These are phyloP conservation scores for Microcebus tavaratra DNA, from an alignment of 2,113 vertebrate species.

Conservation along the genomic window DNA sequence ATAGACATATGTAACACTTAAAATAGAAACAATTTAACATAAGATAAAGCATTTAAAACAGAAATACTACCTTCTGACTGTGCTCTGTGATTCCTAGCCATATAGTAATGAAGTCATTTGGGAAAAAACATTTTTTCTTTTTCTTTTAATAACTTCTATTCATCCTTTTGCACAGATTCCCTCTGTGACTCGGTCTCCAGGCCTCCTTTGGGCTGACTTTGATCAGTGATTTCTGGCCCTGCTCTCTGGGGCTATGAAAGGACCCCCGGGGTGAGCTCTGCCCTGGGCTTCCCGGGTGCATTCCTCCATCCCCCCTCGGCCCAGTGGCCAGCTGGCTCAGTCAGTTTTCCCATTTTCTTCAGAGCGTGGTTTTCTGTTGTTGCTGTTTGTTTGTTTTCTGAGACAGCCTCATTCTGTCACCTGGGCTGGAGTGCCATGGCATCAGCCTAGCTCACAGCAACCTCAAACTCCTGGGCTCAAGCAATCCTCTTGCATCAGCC, in stretches of 20 bases:
- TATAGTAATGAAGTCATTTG: not conserved
- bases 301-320: too few species aligned
- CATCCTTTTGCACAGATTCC: not conserved
- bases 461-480: too few species aligned
- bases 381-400: too few species aligned
- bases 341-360: not conserved
- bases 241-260: not conserved
- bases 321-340: not conserved
- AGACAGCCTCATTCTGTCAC: too few species aligned
- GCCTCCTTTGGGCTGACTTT: not conserved
- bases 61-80: not conserved
- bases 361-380: not conserved
- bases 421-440: too few species aligned
- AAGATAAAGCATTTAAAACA: not conserved
- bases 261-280: not conserved
- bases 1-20: not conserved
- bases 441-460: too few species aligned
- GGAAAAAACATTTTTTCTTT: not conserved
- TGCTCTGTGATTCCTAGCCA: not conserved
- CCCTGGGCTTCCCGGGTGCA: too few species aligned
- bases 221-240: not conserved
- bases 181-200: not conserved
- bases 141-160: not conserved
- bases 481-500: too few species aligned
- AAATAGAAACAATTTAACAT: not conserved